Conservation (phyloP, 2,113 vertebrate species). For the Gymnorhina tibicen region DNA sequence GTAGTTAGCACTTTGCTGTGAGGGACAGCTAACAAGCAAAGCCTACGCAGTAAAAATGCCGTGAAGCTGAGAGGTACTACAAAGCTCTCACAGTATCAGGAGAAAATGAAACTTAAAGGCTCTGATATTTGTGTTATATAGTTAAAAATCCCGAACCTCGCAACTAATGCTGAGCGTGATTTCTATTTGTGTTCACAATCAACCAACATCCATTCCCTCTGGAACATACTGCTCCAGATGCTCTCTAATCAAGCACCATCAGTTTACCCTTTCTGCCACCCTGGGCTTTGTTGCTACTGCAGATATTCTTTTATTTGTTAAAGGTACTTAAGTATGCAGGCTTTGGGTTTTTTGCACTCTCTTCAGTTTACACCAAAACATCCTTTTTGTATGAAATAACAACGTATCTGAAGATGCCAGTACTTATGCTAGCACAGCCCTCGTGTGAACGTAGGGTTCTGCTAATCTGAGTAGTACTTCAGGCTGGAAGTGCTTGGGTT, state of each 20-base stretch:
- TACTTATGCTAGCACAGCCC: background rate
- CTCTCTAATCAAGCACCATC: background rate
- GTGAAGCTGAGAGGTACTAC: background rate
- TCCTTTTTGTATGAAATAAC: background rate
- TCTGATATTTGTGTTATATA: background rate
- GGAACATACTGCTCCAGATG: background rate
- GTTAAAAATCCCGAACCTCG: fast-evolving
- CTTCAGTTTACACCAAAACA: background rate
- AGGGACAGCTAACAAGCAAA: background rate
- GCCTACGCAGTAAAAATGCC: background rate
- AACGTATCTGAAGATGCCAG: background rate
- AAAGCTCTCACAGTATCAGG: background rate
- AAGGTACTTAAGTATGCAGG: background rate
- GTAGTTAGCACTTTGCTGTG: background rate
- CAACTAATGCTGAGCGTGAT: background rate
- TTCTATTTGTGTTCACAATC: background rate
- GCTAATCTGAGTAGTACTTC: background rate
- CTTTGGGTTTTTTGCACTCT: background rate
- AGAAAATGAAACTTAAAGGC: background rate
- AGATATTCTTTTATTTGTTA: background rate
- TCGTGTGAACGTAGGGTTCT: background rate
- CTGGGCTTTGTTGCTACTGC: background rate
- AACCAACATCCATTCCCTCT: background rate
- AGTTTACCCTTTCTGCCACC: background rate
- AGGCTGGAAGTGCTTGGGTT: background rate